These are phyloP conservation scores for Chroicocephalus ridibundus DNA, from an alignment of 2,113 vertebrate genomes.

Conservation along the genomic window DNA sequence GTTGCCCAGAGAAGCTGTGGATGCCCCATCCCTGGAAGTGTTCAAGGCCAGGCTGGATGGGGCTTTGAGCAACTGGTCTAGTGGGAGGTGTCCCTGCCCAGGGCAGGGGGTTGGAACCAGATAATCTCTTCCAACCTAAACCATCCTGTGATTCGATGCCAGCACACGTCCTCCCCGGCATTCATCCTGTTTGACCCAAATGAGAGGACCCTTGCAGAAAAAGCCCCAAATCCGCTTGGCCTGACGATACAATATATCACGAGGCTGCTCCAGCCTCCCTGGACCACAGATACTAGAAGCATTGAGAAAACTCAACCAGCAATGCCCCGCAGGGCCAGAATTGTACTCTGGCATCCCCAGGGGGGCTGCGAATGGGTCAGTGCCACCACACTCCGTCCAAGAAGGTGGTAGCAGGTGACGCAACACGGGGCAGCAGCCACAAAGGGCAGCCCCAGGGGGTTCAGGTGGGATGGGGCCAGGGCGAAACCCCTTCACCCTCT, in stretches of 20 bases:
- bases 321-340: fast-evolving
- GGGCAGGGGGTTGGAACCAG: neutral
- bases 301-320: neutral
- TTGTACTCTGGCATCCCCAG: no score
- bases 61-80: no score
- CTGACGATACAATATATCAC: neutral
- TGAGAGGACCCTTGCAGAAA: neutral
- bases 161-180: fast-evolving
- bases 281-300: neutral
- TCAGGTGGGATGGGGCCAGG: neutral
- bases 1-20: neutral
- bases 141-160: neutral
- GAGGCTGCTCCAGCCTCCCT: neutral
- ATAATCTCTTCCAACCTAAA: neutral
- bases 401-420: neutral
- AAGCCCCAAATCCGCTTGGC: neutral
- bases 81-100: neutral
- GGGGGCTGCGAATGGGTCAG: fast-evolving
- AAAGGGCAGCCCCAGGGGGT: neutral
- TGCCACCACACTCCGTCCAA: neutral
- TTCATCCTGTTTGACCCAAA: neutral
- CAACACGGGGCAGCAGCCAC: neutral
- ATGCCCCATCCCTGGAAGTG: neutral
- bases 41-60: neutral
- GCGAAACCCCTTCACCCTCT: neutral